Evolutionary conservation across 2,888 invertebrate genomes (phyloP).

Genomic region (Petrolisthes manimaculis): DNA sequence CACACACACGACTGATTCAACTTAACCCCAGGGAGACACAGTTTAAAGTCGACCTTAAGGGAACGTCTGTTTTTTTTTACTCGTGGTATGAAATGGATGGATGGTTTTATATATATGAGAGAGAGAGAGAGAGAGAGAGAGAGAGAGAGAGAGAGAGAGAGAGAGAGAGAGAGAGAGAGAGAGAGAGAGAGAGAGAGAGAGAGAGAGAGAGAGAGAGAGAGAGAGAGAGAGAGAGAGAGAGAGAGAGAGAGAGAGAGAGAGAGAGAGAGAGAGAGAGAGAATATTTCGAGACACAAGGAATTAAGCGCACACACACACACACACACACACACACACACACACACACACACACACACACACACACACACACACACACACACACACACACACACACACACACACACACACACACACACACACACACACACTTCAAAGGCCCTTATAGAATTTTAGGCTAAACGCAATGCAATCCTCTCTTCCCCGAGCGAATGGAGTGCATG

Average conservation of each 20-base stretch:
- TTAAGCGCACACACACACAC: not conserved
- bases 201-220: not conserved
- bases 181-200: slow-evolving; percentile 15
- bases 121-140: slow-evolving; percentile 14
- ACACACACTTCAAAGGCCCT: not conserved
- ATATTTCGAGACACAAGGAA: not conserved
- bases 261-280: too few species aligned
- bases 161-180: not conserved
- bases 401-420: not conserved
- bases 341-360: not conserved
- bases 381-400: not conserved
- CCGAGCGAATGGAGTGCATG: not conserved
- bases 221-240: slow-evolving; percentile 5
- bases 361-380: not conserved
- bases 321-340: not conserved
- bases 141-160: not conserved
- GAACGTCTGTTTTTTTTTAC: not conserved
- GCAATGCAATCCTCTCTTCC: not conserved
- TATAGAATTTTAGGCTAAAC: not conserved
- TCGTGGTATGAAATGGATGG: not conserved
- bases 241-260: not conserved
- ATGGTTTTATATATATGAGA: not conserved
- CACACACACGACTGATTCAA: not conserved
- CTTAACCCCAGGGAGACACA: not conserved
- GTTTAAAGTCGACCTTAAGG: not conserved